Base-by-base conservation (phyloP, 2,113 vertebrate species). In the Platysternon megacephalum region DNA sequence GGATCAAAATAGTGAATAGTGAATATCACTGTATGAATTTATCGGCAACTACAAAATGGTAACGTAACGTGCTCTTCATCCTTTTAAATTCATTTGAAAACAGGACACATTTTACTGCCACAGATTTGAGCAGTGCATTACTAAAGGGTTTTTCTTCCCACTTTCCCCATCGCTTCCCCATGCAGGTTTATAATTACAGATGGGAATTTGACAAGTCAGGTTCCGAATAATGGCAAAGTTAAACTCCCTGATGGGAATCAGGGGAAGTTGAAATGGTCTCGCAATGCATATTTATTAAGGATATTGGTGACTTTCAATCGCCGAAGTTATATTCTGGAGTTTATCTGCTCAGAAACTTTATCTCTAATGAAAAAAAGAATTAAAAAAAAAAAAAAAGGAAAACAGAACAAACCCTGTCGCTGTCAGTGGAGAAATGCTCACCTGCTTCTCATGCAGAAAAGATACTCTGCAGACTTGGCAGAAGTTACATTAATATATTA, bases 141-240 rank as follows among this genome's bases (percentile, higher is more conserved):
- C 42, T 94, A 89, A 91, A 68, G 79, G 79, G 29, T 53, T 95
- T 5, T 0, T 86, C 88, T 82, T 95, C 91, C 85, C 92, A 65
- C 72, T 5, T 1, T 80, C 72, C 87, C 74, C 26, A 32, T 58
- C 2, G 0, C 72, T 76, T 83, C 81, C 32, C 85, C 3, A 0
- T 79, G 81, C 82, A 90, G 85, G 61, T 89, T 95, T 89, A 61
- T 97, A 96, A 97, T 96, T 97, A 91, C 89, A 91, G 93, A 86
- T 78, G 91, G 86, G 93, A 91, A 89, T 95, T 95, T 96, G 95
- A 96, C 94, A 97, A 95, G 84, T 29, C 91, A 88, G 53, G 13
- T 85, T 93, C 82, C 44, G 51, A 91, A 93, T 93, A 95, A 97
- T 83, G 95, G 93, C 92, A 97, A 93, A 97, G 95, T 96, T 95